Base-by-base conservation (phyloP, 2,797 vertebrate species). In the Pseudochirops cupreus region DNA sequence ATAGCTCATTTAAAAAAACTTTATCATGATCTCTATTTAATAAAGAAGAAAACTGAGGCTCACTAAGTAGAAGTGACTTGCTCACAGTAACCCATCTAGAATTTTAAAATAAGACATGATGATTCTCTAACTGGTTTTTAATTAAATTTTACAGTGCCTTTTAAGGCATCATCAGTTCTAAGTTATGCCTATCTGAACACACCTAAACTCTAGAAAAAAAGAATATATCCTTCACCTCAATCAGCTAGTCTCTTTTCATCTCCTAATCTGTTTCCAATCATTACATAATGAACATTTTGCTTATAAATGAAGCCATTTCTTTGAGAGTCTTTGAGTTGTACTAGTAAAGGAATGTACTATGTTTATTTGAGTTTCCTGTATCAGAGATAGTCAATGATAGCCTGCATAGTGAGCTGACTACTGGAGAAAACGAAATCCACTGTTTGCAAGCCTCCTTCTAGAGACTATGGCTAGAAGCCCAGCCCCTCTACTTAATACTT, bases 151-250 rank as follows among this genome's bases (percentile, higher is more conserved):
- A 10, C n/a, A 46, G 14, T 11, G 0, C 3, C 1, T 94, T 95
- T 94, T 74, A 3, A 9, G 28, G 9, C 50, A n/a, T 57, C 6
- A 55, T 91, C 18, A 5, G 14, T 91, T n/a, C 53, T 58, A 26
- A 90, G 31, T 50, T 55, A 39, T 87, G 24, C 55, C 33, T 53
- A 9, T 91, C 11, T 11, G 9, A 55, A 28, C 52, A 82, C 0
- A 54, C 28, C 33, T 92, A 46, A 55, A 56, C 54, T 91, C 95
- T 33, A 91, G 91, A 95, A 92, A 87, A 55, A 1, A 92, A 46
- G 18, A 58, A 24, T 21, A 14, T 13, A 1, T 0, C 7, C 21
- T 54, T 91, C 50, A 56, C 94, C 57, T 57, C 4, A 56, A 10
- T 92, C 24, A n/a, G 21, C n/a, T 50, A 7, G 50, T 91, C 50